Conservation (phyloP, 2,113 vertebrate species). For the Aramus guarauna region DNA sequence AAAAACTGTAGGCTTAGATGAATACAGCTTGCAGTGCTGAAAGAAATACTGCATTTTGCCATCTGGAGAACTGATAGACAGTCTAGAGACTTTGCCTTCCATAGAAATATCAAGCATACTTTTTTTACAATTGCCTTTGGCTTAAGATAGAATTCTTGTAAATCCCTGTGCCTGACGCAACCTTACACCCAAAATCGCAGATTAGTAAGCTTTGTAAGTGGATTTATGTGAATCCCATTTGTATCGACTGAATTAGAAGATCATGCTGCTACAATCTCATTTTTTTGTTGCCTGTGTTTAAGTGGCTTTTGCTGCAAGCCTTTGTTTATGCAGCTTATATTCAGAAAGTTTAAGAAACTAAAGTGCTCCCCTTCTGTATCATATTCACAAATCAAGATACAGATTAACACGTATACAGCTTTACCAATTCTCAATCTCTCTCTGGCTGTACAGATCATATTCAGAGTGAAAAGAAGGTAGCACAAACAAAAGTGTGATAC, state of each 20-base stretch:
- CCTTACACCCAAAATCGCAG: background rate
- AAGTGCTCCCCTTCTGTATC: background rate
- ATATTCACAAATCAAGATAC: background rate
- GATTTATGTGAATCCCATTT: slow-evolving; percentile 46
- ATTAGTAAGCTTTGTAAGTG: background rate
- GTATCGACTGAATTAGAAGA: background rate
- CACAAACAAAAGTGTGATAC: background rate
- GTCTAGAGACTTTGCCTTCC: background rate
- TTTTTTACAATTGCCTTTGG: slow-evolving; percentile 14
- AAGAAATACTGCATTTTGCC: background rate
- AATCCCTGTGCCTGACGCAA: background rate
- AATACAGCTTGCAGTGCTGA: background rate
- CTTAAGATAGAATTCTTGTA: slow-evolving; percentile 3
- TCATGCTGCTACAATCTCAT: background rate
- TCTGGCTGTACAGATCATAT: background rate
- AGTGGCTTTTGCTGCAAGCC: background rate
- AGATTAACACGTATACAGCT: background rate
- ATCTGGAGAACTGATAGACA: background rate
- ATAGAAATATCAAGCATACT: background rate
- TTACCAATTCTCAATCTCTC: background rate
- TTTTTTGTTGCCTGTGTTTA: background rate
- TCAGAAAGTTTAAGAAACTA: background rate
- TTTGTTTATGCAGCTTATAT: background rate
- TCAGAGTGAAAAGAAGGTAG: background rate
- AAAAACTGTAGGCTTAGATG: background rate